These are phyloP conservation scores for Cyprinus carpio DNA, from an alignment of 2,113 vertebrate genomes.

Conservation along the genomic window DNA sequence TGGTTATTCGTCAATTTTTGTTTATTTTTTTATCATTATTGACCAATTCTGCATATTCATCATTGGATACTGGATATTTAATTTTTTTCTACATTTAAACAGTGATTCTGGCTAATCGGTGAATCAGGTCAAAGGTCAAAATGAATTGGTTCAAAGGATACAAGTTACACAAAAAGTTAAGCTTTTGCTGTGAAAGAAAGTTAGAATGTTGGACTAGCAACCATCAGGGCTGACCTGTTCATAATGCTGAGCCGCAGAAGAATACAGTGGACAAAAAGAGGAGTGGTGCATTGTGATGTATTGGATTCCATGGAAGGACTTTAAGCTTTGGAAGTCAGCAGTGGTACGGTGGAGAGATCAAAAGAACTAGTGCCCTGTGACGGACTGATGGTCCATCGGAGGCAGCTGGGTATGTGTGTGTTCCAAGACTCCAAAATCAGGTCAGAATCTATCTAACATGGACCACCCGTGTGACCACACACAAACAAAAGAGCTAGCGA, in stretches of 20 bases:
- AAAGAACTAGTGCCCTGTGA: slow-evolving; percentile 43
- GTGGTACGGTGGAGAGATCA: slow-evolving; percentile 28
- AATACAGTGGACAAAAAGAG: neutral
- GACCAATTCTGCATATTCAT: neutral
- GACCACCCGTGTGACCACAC: slow-evolving; percentile 50
- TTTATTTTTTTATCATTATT: neutral
- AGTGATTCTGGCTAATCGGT: neutral
- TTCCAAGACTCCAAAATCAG: slow-evolving; percentile 46
- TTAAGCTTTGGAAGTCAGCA: neutral
- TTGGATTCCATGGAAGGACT: neutral
- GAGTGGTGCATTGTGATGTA: neutral
- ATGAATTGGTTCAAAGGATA: neutral
- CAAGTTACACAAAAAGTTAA: neutral
- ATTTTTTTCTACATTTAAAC: neutral
- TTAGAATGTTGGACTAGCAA: neutral
- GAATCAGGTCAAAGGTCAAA: slow-evolving; percentile 8
- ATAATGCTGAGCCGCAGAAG: neutral
- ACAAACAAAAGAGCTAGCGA: slow-evolving; percentile 2
- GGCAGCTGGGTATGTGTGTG: slow-evolving; percentile 35
- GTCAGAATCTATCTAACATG: slow-evolving; percentile 43
- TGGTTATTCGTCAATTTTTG: neutral
- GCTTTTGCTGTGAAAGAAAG: neutral
- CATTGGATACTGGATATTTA: neutral
- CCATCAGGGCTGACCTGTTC: neutral
- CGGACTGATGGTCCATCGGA: slow-evolving; percentile 31